Conservation (phyloP, 1,140 invertebrate species). For the Bombyx mandarina region DNA sequence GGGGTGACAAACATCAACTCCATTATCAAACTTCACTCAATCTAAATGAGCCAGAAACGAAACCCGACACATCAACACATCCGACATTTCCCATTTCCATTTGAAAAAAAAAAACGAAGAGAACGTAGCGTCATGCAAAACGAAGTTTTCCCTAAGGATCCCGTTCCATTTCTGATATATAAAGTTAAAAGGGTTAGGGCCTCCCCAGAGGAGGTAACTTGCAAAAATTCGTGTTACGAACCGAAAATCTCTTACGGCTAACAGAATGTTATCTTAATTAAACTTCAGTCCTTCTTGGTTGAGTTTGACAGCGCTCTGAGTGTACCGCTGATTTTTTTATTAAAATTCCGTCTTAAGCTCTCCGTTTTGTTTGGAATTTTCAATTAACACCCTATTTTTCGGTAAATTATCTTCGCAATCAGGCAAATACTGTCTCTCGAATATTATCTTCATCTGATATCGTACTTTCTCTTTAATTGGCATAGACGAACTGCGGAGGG, state of each 20-base stretch:
- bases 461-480: no score
- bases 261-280: slow-evolving; percentile 27
- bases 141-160: slow-evolving; percentile 22
- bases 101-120: slow-evolving; percentile 15
- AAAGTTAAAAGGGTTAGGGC: slow-evolving; percentile 40
- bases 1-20: not conserved
- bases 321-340: no score
- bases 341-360: no score
- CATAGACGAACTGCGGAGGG: no score
- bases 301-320: no score
- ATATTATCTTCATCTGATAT: no score
- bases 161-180: slow-evolving; percentile 43
- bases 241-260: slow-evolving; percentile 7
- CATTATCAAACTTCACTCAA: slow-evolving; percentile 1
- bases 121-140: slow-evolving; percentile 26
- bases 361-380: no score
- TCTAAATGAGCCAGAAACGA: slow-evolving; percentile 5
- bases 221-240: slow-evolving; percentile 13
- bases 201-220: slow-evolving; percentile 22
- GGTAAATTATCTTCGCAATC: no score
- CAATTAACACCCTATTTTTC: no score
- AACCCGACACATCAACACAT: not conserved
- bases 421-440: no score
- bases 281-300: slow-evolving; percentile 12
- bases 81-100: slow-evolving; percentile 1